Evolutionary conservation across 2,888 invertebrate genomes (phyloP), one percentile per base, ranked within the genome.

Genomic region (Celastrina argiolus): DNA sequence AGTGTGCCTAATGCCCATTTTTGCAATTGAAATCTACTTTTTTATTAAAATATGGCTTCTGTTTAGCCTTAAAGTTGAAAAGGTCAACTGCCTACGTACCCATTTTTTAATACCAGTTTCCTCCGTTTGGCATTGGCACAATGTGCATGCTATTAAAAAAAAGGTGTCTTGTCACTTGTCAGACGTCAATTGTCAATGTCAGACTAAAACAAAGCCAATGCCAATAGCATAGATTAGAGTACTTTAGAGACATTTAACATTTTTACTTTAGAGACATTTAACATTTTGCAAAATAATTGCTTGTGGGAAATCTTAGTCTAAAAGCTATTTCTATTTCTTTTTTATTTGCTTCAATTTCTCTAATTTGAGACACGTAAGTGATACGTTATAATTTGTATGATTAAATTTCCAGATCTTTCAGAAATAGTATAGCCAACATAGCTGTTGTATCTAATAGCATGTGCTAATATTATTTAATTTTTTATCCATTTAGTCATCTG

Each of bases 301-400:
- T 28, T 58, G 31, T 58, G 16, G 28, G 31, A 16, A 31, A 58
- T 58, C 16, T 7, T n/a, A 31, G 0, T 45, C 45, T 14, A n/a
- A 31, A 16, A 58, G n/a, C 8, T 58, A 16, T 31, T 58, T 56
- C 6, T 31, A 31, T 31, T 58, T 34, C 16, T 31, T 31, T 31
- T 16, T 59, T 31, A 58, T 59, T 59, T 59, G 12, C 31, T 31
- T 31, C 59, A 34, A 34, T 59, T 59, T 59, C 59, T 59, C 59
- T 59, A 34, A 16, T 31, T 59, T 36, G 22, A 61, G 61, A 61
- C 14, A 61, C 14, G 61, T 61, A 61, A 61, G 61, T 61, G 22
- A 36, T 39, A 12, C 1, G 12, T 18, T 18, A n/a, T 2, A 22
- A 39, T 10, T 61, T 12, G 14, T 22, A 36, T 8, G 14, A 39